Percentiles rank a stretch among this genome's conserved stretches.
Evolutionary conservation across 2,797 vertebrate genomes (phyloP).

Genomic region (Florisuga fusca): DNA sequence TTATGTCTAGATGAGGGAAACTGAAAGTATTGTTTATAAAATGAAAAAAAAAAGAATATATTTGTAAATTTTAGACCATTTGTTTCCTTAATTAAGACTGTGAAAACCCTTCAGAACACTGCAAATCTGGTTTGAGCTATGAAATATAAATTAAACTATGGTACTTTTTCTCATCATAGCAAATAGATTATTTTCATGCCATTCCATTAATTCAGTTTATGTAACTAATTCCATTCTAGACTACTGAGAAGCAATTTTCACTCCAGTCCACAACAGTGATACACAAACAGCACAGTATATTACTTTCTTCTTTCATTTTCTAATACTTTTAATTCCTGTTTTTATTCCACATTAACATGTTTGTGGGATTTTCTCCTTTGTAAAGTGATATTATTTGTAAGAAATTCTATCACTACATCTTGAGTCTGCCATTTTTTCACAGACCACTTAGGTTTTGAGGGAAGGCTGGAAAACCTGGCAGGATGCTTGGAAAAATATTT

Average conservation of each 20-base stretch:
- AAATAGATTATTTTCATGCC: neutral
- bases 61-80: neutral
- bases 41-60: neutral
- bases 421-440: neutral
- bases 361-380: neutral
- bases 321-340: neutral
- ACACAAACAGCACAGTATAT: neutral
- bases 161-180: neutral
- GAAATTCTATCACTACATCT: neutral
- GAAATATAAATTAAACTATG: neutral
- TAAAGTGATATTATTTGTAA: neutral
- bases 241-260: neutral
- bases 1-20: constrained; percentile 85
- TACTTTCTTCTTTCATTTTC: neutral
- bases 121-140: neutral
- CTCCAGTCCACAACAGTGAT: neutral
- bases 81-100: neutral
- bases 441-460: neutral
- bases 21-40: constrained; percentile 74
- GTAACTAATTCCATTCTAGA: neutral
- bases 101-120: neutral
- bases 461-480: neutral
- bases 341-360: neutral
- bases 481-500: neutral
- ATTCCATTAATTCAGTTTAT: neutral